A percentile compares a stretch with the other conserved stretches of the same genome.
Evolutionary conservation across 2,113 vertebrate species (phyloP).

Genomic region (Fulmarus glacialis): DNA sequence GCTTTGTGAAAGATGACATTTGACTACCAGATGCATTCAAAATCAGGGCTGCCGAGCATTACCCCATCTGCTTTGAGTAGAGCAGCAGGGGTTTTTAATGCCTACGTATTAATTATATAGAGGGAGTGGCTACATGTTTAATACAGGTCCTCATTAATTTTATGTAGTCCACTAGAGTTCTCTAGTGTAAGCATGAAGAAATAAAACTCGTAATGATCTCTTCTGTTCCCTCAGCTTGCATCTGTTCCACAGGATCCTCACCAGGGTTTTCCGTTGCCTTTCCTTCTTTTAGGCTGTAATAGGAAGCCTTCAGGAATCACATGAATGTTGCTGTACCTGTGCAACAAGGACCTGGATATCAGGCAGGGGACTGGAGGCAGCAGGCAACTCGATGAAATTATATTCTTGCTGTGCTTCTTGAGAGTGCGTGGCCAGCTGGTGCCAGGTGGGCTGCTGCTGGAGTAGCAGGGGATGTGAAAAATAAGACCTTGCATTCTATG

Average conservation of each 20-base stretch:
- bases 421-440: neutral
- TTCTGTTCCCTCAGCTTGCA: neutral
- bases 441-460: neutral
- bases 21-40: constrained; percentile 18
- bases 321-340: neutral
- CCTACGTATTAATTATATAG: neutral
- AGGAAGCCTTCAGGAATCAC: neutral
- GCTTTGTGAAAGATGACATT: constrained; percentile 21
- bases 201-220: neutral
- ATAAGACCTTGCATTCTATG: neutral
- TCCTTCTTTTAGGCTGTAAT: neutral
- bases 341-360: neutral
- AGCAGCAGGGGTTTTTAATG: neutral
- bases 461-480: neutral
- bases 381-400: neutral
- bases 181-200: neutral
- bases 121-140: neutral
- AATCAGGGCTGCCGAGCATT: neutral
- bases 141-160: constrained; percentile 13
- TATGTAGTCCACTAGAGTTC: neutral
- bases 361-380: neutral
- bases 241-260: neutral
- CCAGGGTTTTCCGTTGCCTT: neutral
- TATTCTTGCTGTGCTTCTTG: neutral
- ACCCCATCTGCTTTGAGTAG: constrained; percentile 11